Percentiles rank a stretch among this genome's conserved stretches.
phyloP scores from a whole-genome alignment of 2,888 invertebrate genomes.

The Helicoverpa assulta region DNA sequence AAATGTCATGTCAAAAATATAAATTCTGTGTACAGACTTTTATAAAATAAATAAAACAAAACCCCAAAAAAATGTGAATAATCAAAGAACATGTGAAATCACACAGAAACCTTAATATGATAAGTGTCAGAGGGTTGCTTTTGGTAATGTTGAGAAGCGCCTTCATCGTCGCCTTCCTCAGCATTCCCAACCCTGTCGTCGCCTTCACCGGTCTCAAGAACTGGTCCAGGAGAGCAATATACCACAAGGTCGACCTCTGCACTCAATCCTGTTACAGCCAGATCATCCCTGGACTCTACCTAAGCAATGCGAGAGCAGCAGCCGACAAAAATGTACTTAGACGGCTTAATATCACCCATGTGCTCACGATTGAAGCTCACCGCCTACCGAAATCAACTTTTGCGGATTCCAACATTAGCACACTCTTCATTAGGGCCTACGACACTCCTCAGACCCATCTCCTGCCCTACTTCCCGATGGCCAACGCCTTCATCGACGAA shows the following conservation, averaged over 20 bases:
- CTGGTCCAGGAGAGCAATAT: conserved; percentile 81
- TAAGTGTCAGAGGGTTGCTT: conserved; percentile 71
- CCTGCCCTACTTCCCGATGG: conserved; percentile 86
- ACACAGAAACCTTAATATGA: conserved; percentile 65
- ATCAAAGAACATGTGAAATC: conserved; percentile 49
- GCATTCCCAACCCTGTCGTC: conserved; percentile 79
- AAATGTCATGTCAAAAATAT: conserved; percentile 29
- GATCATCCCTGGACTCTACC: conserved; percentile 82
- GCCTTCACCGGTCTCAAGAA: conserved; percentile 78
- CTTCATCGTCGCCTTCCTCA: conserved; percentile 79
- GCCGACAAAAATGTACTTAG: conserved; percentile 77
- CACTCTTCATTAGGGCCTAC: conserved; percentile 86
- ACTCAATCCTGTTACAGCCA: conserved; percentile 84
- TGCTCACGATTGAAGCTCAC: conserved; percentile 85
- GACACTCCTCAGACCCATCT: conserved; percentile 85
- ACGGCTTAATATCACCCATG: conserved; percentile 84
- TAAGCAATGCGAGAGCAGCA: conserved; percentile 86
- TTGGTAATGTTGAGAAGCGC: conserved; percentile 82
- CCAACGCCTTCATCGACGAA: conserved; percentile 88
- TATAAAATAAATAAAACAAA: conserved; percentile 61
- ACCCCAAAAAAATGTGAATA: conserved; percentile 48
- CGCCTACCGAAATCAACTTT: conserved; percentile 82
- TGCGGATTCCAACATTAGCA: conserved; percentile 78
- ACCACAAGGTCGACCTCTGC: conserved; percentile 83
- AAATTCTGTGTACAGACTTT: conserved; percentile 46